A percentile compares a stretch with the other conserved stretches of the same genome.
Evolutionary conservation across 2,113 vertebrate genomes (phyloP).

Genomic region (Bubalus kerabau): DNA sequence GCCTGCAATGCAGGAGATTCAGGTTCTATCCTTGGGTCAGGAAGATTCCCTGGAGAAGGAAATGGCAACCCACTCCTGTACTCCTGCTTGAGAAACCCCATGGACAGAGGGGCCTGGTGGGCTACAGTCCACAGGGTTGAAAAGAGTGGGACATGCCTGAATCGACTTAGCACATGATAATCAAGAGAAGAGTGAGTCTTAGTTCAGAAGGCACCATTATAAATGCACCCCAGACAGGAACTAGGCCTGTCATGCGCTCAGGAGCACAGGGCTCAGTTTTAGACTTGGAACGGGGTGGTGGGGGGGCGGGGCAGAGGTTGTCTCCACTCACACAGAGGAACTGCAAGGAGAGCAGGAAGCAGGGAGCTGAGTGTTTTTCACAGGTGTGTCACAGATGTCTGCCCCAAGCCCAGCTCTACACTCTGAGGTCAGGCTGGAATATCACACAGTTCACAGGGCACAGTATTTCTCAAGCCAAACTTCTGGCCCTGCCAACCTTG

Average conservation of each 20-base stretch:
- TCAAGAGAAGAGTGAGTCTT: not conserved
- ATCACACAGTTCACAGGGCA: not conserved
- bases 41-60: not conserved
- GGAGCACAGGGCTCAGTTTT: not conserved
- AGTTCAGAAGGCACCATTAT: not conserved
- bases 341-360: too few relatives aligned
- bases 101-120: not conserved
- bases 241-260: not conserved
- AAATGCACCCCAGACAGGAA: not conserved
- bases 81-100: not conserved
- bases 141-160: not conserved
- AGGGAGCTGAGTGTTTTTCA: not conserved
- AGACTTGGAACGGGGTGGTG: not conserved
- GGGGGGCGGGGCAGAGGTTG: accelerated
- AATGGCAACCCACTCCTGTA: not conserved
- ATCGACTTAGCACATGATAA: not conserved
- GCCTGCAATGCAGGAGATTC: not conserved
- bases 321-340: not conserved
- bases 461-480: not conserved
- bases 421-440: too few relatives aligned
- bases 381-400: too few relatives aligned
- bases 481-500: not conserved
- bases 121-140: not conserved
- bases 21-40: not conserved
- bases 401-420: not conserved